Evolutionary conservation across 1,140 invertebrate genomes (phyloP).

Genomic region (Rhyzopertha dominica): DNA sequence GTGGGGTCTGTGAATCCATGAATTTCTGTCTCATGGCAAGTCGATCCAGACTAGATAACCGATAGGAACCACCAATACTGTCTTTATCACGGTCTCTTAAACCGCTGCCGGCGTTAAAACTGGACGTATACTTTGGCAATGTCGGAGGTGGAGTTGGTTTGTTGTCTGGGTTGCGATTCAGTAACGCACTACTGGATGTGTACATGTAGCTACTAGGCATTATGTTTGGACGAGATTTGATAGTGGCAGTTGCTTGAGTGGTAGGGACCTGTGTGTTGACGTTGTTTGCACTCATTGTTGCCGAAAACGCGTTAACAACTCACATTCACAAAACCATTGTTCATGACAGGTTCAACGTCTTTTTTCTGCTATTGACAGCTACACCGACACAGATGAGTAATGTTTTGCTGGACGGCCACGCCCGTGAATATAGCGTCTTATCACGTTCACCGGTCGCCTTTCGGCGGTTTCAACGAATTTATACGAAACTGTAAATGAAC

Average conservation of each 20-base stretch:
- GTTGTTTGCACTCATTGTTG: conserved; percentile 45
- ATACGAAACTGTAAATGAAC: too few species aligned
- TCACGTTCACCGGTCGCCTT: too few species aligned
- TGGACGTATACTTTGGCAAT: conserved; percentile 57
- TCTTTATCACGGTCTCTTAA: conserved; percentile 47
- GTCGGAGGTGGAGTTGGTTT: conserved; percentile 55
- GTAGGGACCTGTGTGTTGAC: conserved; percentile 41
- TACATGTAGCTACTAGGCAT: conserved; percentile 47
- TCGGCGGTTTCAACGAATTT: too few species aligned
- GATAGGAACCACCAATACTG: conserved; percentile 54
- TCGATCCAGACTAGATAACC: conserved; percentile 59
- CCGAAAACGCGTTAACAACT: too few species aligned
- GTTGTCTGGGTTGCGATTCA: conserved; percentile 42
- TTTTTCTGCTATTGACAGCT: conserved; percentile 11
- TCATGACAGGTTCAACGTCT: conserved; percentile 1
- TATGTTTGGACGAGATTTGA: conserved; percentile 44
- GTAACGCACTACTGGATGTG: conserved; percentile 43
- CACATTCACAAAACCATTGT: conserved; percentile 11
- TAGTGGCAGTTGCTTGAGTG: conserved; percentile 41
- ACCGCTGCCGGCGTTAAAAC: conserved; percentile 53
- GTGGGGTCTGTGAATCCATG: conserved; percentile 47
- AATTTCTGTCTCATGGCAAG: conserved; percentile 61
- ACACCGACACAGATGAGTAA: conserved; percentile 26
- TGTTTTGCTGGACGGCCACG: conserved; percentile 39
- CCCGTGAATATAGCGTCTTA: conserved; percentile 37